Evolutionary conservation across 2,888 invertebrate species (phyloP), one percentile per base, ranked within the genome.

Genomic region (Alviniconcha strummeri): DNA sequence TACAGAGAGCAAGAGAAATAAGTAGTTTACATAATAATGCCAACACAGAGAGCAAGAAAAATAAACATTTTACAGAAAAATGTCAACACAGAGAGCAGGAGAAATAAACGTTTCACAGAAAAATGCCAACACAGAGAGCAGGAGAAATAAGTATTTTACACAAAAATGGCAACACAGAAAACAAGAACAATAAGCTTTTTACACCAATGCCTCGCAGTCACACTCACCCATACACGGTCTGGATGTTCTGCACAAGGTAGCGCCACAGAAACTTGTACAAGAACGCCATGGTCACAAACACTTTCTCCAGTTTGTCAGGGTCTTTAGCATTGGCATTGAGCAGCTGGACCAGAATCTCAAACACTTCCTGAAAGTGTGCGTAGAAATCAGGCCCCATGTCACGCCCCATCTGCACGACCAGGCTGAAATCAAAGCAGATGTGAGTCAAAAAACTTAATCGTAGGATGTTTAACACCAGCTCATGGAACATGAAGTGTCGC

Each of bases 351-450:
- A 98, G 94, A 52, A 96, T 95, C 84, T 96, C 95, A 17, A 98
- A 94, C 90, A 98, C 96, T 67, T 95, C 95, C 79, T 96, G 95
- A 91, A 98, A 98, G 90, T 97, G 95, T n/a, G 95, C 95, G 92
- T 98, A 97, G 93, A 98, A 98, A 85, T 98, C 98, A 90, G 96
- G 96, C 87, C 97, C 96, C 52, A 99, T 94, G 94, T 99, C 99
- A 92, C 96, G 96, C 8, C 97, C 97, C 81, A 98, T 93, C 13
- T 98, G 97, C 57, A 97, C 96, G 1, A 97, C 94, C 86, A 98
- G 95, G 92, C 97, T 97, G 88, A 87, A 91, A 88, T 54, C 57
- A 57, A 82, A 84, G 55, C 36, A 36, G 36, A 36, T 36, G 74
- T 57, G 72, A 56, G 78, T 54, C 75, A 69, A 52, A 13, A 36